Evolutionary conservation across 2,113 vertebrate genomes (phyloP), one percentile per base, ranked within the genome.

Genomic region (Microcebus griseorufus): DNA sequence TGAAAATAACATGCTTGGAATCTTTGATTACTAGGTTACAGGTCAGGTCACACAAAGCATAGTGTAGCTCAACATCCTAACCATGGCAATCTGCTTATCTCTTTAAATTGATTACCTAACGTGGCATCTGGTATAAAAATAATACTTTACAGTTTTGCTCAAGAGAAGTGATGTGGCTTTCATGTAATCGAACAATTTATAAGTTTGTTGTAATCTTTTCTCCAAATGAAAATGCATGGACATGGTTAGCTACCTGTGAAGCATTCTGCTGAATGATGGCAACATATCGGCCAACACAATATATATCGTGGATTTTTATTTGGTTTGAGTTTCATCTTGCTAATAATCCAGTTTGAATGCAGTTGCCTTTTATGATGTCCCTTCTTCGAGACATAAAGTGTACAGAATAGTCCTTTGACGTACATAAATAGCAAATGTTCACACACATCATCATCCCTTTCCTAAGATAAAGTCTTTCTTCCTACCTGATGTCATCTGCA

Each of bases 261-360:
- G 1, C 2, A 32, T 87, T 27, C 48, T 80, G 45, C n/a, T 6
- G 37, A 14, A 62, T 0, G 34, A 29, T 0, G 18, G n/a, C 2
- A 0, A 58, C 10, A 20, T 25, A 1, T 3, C 12, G 42, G 17
- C 22, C 6, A 4, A 10, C 2, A 39, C 27, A 11, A 11, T 42
- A 3, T 10, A 6, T 11, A 9, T 32, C 4, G 45, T 22, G 37
- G 27, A 17, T 23, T 60, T 67, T 53, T 9, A 64, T 55, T 58
- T 79, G 9, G 3, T 42, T 67, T 27, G 20, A 9, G 48, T 53
- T 55, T 16, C 1, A 58, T 37, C n/a, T 23, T 45, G 39, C 0
- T 9, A 17, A 23, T 20, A 34, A 45, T 42, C 13, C 16, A 37
- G 6, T 29, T 37, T 70, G 42, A 32, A 32, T 29, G 16, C 39